These are phyloP conservation scores for Etheostoma perlongum DNA, from an alignment of 2,797 vertebrate species.

Conservation along the genomic window DNA sequence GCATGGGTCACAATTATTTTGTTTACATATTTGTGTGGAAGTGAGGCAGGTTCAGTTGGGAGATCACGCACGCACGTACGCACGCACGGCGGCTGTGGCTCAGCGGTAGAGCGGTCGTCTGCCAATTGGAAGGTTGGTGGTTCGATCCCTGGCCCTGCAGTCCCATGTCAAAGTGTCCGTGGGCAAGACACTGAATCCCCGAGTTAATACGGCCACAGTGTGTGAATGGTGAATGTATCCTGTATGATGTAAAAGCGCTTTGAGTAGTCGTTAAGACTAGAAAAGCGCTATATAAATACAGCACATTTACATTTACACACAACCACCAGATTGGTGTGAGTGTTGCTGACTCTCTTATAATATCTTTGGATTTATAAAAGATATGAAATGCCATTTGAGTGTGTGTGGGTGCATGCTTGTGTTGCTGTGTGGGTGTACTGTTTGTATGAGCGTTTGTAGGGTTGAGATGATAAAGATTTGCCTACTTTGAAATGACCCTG, in stretches of 20 bases:
- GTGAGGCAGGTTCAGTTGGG: background rate
- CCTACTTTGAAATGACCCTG: slow-evolving; percentile 21
- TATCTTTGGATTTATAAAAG: slow-evolving; percentile 11
- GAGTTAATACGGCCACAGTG: too few species aligned
- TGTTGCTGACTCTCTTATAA: slow-evolving; percentile 2
- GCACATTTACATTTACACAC: too few species aligned
- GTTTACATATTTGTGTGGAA: slow-evolving; percentile 10
- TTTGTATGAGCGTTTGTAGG: background rate
- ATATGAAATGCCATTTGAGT: background rate
- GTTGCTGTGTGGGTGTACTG: background rate
- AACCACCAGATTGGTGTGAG: background rate
- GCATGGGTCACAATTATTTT: slow-evolving; percentile 7
- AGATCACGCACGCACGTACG: background rate
- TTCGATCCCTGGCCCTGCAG: too few species aligned
- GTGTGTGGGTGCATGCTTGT: background rate
- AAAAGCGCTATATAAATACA: too few species aligned
- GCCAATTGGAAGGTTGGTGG: too few species aligned
- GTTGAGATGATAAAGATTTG: slow-evolving; percentile 19
- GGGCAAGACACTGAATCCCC: too few species aligned
- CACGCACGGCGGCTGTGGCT: too few species aligned
- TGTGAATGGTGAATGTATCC: too few species aligned
- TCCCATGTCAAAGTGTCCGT: too few species aligned
- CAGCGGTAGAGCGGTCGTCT: too few species aligned
- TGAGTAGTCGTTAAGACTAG: too few species aligned
- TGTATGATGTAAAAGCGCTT: too few species aligned